Evolutionary conservation across 2,888 invertebrate genomes (phyloP).

Genomic region (Dynastes maya): DNA sequence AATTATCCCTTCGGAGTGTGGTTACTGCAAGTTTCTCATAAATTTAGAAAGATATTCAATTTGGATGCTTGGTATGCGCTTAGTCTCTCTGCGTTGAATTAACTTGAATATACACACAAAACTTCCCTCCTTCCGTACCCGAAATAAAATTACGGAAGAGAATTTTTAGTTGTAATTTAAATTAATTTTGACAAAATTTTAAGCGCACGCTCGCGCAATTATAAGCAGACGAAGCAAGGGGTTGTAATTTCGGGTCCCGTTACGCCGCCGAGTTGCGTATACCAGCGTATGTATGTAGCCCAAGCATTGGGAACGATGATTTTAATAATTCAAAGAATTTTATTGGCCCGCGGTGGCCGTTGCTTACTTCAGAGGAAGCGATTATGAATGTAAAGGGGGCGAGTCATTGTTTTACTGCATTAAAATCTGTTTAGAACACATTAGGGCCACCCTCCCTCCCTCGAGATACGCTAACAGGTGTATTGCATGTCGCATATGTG

Average conservation of each 20-base stretch:
- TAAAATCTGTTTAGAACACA: constrained; percentile 74
- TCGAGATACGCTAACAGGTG: constrained; percentile 70
- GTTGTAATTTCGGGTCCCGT: constrained; percentile 31
- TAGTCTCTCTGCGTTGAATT: constrained; percentile 38
- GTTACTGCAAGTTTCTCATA: constrained; percentile 38
- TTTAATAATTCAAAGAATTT: constrained; percentile 53
- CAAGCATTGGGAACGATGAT: constrained; percentile 43
- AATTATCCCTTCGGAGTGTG: constrained; percentile 20
- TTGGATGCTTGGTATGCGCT: constrained; percentile 20
- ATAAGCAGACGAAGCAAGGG: constrained; percentile 28
- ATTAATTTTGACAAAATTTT: constrained; percentile 45
- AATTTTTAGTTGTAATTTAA: constrained; percentile 47
- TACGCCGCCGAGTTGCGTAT: constrained; percentile 7
- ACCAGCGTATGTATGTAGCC: constrained; percentile 23
- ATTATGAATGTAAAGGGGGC: constrained; percentile 56
- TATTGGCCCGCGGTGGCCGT: constrained; percentile 54
- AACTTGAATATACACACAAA: constrained; percentile 41
- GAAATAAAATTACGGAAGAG: constrained; percentile 42
- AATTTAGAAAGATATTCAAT: constrained; percentile 37
- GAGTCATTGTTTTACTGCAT: constrained; percentile 65
- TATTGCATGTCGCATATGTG: constrained; percentile 66
- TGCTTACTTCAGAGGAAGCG: constrained; percentile 56
- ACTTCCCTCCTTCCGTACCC: constrained; percentile 28
- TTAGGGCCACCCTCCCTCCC: constrained; percentile 64
- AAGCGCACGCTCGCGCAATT: constrained; percentile 34